phyloP scores from a whole-genome alignment of 1,140 invertebrate species.

The Papilio xuthus region DNA sequence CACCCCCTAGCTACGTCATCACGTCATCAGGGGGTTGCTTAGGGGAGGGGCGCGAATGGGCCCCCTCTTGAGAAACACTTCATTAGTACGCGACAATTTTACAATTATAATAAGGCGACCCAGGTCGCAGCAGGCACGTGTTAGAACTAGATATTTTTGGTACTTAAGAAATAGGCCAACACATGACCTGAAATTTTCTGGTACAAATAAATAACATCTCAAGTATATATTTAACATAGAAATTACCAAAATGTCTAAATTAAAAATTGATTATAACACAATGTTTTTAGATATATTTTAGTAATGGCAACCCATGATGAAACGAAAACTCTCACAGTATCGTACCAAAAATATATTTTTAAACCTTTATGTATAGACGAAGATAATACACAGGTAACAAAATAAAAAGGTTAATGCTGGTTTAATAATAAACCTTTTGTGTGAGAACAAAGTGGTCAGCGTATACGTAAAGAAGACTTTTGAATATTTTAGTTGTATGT shows the following conservation, averaged over 20 bases:
- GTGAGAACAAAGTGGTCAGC: neutral
- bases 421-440: neutral
- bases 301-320: too few relatives aligned
- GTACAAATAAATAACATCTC: neutral
- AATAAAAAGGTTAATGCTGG: constrained; percentile 22
- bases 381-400: constrained; percentile 5
- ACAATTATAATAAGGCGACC: constrained; percentile 28
- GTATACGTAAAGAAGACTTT: neutral
- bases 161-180: constrained; percentile 20
- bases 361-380: constrained; percentile 11
- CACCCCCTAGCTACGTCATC: neutral
- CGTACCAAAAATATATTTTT: too few relatives aligned
- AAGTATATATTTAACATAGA: too few relatives aligned
- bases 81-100: constrained; percentile 34
- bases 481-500: constrained; percentile 7
- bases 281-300: too few relatives aligned
- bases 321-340: too few relatives aligned
- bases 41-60: neutral
- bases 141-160: neutral
- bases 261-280: too few relatives aligned
- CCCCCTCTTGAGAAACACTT: constrained; percentile 18
- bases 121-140: neutral
- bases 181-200: neutral
- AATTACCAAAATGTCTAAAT: too few relatives aligned
- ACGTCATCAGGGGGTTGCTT: constrained; percentile 13